phyloP scores from a whole-genome alignment of 2,888 invertebrate genomes.

The Microctonus hyperodae region DNA sequence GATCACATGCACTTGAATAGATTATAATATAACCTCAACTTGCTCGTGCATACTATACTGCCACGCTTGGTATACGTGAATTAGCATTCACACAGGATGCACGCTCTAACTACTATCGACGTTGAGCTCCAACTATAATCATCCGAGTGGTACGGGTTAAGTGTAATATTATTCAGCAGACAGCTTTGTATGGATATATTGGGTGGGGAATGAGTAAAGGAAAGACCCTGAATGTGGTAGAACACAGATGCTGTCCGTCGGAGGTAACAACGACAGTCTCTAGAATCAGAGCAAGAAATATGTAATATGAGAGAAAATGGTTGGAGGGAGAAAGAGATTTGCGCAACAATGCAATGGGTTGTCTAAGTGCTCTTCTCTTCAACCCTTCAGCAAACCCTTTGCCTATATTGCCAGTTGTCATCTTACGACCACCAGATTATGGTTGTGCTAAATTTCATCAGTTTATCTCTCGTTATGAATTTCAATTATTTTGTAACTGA shows the following conservation, averaged over 20 bases:
- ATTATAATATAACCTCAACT: constrained; percentile 8
- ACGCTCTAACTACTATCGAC: constrained; percentile 64
- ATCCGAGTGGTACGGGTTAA: constrained; percentile 60
- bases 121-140: constrained; percentile 62
- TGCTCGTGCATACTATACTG: constrained; percentile 19
- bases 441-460: constrained; percentile 10
- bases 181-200: constrained; percentile 61
- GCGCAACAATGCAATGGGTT: constrained; percentile 43
- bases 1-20: not conserved
- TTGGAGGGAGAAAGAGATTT: constrained; percentile 38
- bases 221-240: constrained; percentile 42
- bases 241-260: constrained; percentile 60
- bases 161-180: constrained; percentile 64
- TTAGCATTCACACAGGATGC: constrained; percentile 63
- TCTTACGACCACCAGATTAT: constrained; percentile 31
- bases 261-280: constrained; percentile 31
- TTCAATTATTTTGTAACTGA: not conserved
- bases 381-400: constrained; percentile 31
- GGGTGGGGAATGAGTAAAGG: constrained; percentile 23
- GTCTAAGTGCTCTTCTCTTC: constrained; percentile 48
- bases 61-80: constrained; percentile 18
- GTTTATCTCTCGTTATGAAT: constrained; percentile 22
- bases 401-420: constrained; percentile 21
- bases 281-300: constrained; percentile 22
- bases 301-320: not conserved